Percentiles rank a stretch among this genome's conserved stretches.
phyloP scores from a whole-genome alignment of 2,797 vertebrate species.

The Denticeps clupeoides region DNA sequence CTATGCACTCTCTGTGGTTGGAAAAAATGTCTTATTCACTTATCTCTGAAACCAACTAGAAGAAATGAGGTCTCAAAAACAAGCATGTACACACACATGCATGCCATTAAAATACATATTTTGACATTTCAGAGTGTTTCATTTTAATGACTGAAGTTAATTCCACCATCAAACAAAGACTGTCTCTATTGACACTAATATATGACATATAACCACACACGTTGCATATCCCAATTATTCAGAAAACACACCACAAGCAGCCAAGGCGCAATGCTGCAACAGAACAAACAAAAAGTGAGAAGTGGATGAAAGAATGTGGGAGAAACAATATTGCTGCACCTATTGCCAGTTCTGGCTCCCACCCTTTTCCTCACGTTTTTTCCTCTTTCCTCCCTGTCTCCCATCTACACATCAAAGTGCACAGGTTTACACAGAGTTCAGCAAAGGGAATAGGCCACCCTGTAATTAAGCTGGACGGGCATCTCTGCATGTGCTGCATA shows the following conservation, averaged over 20 bases:
- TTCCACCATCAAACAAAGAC: background rate
- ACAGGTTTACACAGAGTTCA: constrained; percentile 11
- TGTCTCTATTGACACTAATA: background rate
- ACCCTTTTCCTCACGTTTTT: constrained; percentile 14
- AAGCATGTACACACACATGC: background rate
- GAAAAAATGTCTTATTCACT: constrained; percentile 13
- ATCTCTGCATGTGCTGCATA: no score
- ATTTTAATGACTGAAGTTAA: no score
- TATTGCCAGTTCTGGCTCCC: constrained; percentile 5
- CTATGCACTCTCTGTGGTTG: constrained; percentile 14
- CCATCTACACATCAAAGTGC: constrained; percentile 14
- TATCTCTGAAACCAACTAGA: background rate
- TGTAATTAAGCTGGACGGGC: constrained; percentile 17
- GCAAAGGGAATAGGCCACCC: constrained; percentile 21
- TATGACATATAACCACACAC: background rate
- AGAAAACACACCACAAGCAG: constrained; percentile 16
- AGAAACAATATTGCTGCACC: constrained; percentile 15
- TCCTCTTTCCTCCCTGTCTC: background rate
- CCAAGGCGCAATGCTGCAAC: constrained; percentile 7
- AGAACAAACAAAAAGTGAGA: constrained; percentile 21
- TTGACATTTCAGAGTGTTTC: no score
- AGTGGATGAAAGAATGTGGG: constrained; percentile 20
- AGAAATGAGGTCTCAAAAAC: background rate
- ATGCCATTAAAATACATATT: no score
- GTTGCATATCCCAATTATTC: constrained; percentile 26